A percentile compares a stretch with the other conserved stretches of the same genome.
phyloP scores from a whole-genome alignment of 2,797 vertebrate species.

The Coreius guichenoti region DNA sequence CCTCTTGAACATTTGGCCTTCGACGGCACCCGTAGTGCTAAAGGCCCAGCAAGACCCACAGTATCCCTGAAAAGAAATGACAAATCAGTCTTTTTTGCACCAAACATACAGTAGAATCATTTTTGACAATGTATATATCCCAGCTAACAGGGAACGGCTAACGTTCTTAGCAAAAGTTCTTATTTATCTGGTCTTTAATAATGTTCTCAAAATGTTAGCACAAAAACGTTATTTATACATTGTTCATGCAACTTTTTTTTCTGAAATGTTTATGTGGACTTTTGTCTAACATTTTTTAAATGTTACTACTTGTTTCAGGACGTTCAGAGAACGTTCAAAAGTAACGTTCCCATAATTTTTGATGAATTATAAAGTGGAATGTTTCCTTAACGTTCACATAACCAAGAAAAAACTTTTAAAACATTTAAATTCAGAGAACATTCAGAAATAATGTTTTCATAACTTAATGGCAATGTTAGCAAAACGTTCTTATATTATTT shows the following conservation, averaged over 20 bases:
- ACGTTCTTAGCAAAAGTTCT: neutral
- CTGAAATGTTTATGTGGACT: neutral
- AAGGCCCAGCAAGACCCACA: slow-evolving; percentile 86
- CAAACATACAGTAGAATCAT: neutral
- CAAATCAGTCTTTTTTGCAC: neutral
- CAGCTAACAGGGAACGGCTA: neutral
- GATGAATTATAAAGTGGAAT: no score
- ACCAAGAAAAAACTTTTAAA: no score
- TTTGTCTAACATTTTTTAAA: no score
- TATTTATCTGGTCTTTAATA: neutral
- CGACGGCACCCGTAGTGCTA: slow-evolving; percentile 82
- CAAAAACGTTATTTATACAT: neutral
- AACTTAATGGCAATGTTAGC: neutral
- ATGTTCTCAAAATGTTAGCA: neutral
- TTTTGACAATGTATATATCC: neutral
- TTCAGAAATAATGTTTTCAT: no score
- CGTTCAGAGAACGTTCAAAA: neutral
- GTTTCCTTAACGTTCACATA: no score
- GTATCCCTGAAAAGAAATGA: slow-evolving; percentile 71
- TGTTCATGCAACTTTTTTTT: neutral
- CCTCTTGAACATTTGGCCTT: slow-evolving; percentile 79
- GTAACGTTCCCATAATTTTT: neutral
- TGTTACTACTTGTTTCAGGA: no score
- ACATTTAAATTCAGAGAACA: no score
- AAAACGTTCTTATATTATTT: neutral